Conservation (phyloP, 2,113 vertebrate species). For the Chaetorhynchus papuensis region DNA sequence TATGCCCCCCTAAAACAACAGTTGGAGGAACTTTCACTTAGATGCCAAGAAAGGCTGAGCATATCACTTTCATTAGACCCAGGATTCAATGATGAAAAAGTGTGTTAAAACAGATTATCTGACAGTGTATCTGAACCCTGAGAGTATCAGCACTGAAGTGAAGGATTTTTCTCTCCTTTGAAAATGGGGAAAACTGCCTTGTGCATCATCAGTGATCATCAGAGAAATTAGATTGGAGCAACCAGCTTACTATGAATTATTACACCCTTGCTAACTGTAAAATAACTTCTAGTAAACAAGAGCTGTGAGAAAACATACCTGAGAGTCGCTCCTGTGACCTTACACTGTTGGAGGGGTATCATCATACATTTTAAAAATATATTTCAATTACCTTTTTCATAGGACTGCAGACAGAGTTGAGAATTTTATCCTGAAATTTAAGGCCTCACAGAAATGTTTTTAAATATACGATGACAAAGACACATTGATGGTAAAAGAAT, state of each 20-base stretch:
- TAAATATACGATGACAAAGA: neutral
- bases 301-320: neutral
- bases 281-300: neutral
- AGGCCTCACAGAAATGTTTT: neutral
- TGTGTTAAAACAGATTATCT: neutral
- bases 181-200: neutral
- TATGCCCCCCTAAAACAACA: neutral
- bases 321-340: neutral
- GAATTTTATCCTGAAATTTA: neutral
- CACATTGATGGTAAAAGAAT: neutral
- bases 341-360: neutral
- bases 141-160: neutral
- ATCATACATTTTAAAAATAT: neutral
- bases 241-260: neutral
- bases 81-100: neutral
- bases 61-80: neutral
- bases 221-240: neutral
- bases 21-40: neutral
- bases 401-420: neutral
- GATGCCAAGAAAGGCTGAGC: neutral
- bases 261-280: neutral
- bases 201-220: neutral
- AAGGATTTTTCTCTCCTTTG: neutral
- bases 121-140: neutral
- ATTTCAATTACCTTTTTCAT: neutral